phyloP scores from a whole-genome alignment of 2,113 vertebrate genomes.

The Nyctereutes procyonoides region DNA sequence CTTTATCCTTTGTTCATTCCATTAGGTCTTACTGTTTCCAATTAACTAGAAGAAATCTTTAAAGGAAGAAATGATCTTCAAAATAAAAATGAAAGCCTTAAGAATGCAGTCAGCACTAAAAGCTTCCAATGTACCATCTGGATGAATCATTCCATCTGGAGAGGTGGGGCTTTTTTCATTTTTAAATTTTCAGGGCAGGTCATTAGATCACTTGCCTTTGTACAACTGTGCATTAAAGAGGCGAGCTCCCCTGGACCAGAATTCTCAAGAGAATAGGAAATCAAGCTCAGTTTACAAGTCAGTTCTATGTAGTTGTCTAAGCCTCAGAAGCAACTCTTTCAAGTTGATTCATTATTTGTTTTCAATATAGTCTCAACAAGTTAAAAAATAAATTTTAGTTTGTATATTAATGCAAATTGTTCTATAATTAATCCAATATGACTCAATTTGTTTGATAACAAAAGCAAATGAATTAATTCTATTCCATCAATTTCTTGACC shows the following conservation, averaged over 20 bases:
- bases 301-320: neutral
- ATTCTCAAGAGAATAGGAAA: slow-evolving; percentile 55
- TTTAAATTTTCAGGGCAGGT: slow-evolving; percentile 43
- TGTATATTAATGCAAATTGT: neutral
- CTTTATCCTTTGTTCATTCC: slow-evolving; percentile 64
- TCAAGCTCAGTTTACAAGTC: neutral
- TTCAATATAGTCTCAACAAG: neutral
- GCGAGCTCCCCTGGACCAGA: neutral
- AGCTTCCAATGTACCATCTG: slow-evolving; percentile 39
- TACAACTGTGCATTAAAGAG: slow-evolving; percentile 46
- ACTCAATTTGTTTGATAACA: neutral
- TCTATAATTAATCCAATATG: neutral
- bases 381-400: slow-evolving; percentile 8
- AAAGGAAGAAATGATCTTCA: slow-evolving; percentile 61
- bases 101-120: slow-evolving; percentile 63
- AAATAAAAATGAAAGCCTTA: slow-evolving; percentile 70
- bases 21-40: slow-evolving; percentile 69
- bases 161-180: slow-evolving; percentile 44
- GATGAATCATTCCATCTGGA: slow-evolving; percentile 63
- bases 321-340: neutral
- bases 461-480: slow-evolving; percentile 9
- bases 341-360: neutral
- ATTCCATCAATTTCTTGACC: neutral
- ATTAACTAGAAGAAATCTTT: slow-evolving; percentile 67
- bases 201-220: slow-evolving; percentile 46